These are phyloP conservation scores for Pseudomyrmex cubaensis DNA, from an alignment of 1,140 invertebrate genomes.

Conservation along the genomic window DNA sequence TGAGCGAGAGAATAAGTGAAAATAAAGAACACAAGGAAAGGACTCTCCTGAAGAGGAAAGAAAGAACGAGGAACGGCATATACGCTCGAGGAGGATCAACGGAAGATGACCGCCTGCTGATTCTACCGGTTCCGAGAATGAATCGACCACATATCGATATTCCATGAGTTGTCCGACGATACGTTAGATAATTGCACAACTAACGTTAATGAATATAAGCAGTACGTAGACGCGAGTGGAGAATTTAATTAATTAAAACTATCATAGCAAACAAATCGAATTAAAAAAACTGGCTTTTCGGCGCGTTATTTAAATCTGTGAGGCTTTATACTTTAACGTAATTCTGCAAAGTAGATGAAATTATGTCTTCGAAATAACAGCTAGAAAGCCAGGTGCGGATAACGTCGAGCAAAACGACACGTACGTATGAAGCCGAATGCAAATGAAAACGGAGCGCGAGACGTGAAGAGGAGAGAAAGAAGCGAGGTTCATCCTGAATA, in stretches of 20 bases:
- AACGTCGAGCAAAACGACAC: background rate
- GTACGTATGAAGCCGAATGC: slow-evolving; percentile 14
- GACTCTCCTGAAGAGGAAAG: slow-evolving; percentile 13
- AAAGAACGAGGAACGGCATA: slow-evolving; percentile 34
- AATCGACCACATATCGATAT: slow-evolving; percentile 26
- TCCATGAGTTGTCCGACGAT: slow-evolving; percentile 4
- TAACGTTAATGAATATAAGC: slow-evolving; percentile 6
- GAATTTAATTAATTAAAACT: background rate
- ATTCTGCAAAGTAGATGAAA: background rate
- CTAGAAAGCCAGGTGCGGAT: background rate
- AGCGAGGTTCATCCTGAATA: slow-evolving; percentile 43
- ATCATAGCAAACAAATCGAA: too few relatives aligned
- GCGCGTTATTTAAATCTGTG: background rate
- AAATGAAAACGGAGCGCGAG: slow-evolving; percentile 46
- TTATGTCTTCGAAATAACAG: background rate
- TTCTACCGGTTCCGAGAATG: slow-evolving; percentile 37
- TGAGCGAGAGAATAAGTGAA: slow-evolving; percentile 14
- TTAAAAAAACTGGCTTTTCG: too few relatives aligned
- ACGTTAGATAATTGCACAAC: slow-evolving; percentile 15
- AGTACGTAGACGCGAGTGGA: background rate
- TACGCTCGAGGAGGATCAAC: slow-evolving; percentile 23
- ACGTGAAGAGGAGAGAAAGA: slow-evolving; percentile 64
- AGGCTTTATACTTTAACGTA: background rate
- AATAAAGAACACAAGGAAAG: slow-evolving; percentile 67
- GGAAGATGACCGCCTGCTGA: slow-evolving; percentile 48